Evolutionary conservation across 2,888 invertebrate species (phyloP), one percentile per base, ranked within the genome.

Genomic region (Ptycholaimellus sp.): DNA sequence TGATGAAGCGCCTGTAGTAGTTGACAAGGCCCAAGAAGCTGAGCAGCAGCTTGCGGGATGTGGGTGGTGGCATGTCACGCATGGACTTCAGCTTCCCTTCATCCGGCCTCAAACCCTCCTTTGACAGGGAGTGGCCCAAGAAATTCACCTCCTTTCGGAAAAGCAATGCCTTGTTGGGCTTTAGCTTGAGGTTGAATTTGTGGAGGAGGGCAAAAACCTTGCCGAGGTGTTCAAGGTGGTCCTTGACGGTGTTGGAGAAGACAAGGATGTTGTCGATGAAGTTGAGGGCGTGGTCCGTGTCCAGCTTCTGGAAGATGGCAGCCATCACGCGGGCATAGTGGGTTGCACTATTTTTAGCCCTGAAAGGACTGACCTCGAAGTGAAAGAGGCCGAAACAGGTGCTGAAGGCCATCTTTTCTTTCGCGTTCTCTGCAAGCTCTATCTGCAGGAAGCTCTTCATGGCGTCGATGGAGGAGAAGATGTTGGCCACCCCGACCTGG

Each of bases 1-100:
- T 14, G 6, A 49, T 31, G 36, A 48, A 50, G 6, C 45, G 40
- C 2, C 49, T 33, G 31, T 47, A 45, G 25, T 48, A 48, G 1
- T 33, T 34, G 1, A 37, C 37, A 18, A 48, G 17, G 3, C 50
- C 49, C n/a, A 49, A 37, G 19, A 49, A 46, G 1, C 31, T 16
- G 19, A 38, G 40, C 1, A 49, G 17, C 31, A 43, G 37, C 16
- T 21, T 32, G 19, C 31, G 7, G 13, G 36, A 38, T 16, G 9
- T n/a, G 3, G 47, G 49, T 3, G 14, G 17, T 14, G 40, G 40
- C 13, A 29, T 40, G 2, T 37, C 20, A 21, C 16, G 27, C 3
- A 44, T 30, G 2, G 35, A 32, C 13, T 41, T 30, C 11, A 38
- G 37, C 39, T 44, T 43, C 18, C 31, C 30, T 16, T 32, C 18